Evolutionary conservation across 2,888 invertebrate species (phyloP), one percentile per base, ranked within the genome.

Genomic region (Priocnemis perturbator): DNA sequence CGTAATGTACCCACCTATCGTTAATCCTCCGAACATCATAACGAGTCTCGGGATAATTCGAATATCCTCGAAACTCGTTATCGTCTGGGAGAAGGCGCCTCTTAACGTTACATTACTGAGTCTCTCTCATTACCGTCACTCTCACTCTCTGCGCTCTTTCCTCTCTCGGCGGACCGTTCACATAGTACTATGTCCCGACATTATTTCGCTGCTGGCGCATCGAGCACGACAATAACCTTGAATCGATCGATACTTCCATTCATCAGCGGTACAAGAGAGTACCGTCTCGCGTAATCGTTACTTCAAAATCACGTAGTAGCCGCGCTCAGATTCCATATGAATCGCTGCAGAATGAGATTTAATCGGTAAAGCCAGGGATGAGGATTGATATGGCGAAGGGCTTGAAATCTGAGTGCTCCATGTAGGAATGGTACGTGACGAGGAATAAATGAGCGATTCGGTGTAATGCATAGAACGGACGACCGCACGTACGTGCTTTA

Each of bases 21-120:
- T 79, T 79, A 79, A 79, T 79, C 75, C 69, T 58, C 60, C 64
- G 64, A 66, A 66, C 65, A 72, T 74, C 70, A 50, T 65, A 71
- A 72, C 72, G 79, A 74, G 75, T 63, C 61, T 57, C 53, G 53
- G 55, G 63, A 62, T 74, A 79, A 77, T 74, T 78, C 69, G 67
- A 74, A 79, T 74, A 73, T 65, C 67, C 74, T 57, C 59, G 62
- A 44, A 69, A 67, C 64, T 73, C 70, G 68, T 78, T 79, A 79
- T 70, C 60, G 50, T 47, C 20, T 15, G 47, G 9, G 68, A 64
- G 37, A 63, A 45, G 21, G 58, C 9, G 37, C 37, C 37, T 30
- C 44, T 15, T 57, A 60, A 47, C 23, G 20, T 26, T 56, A 62
- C 60, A 60, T 66, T 60, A 53, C 66, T 64, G 64, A 60, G 26